Evolutionary conservation across 2,888 invertebrate genomes (phyloP).

Genomic region (Aethes cnicana): DNA sequence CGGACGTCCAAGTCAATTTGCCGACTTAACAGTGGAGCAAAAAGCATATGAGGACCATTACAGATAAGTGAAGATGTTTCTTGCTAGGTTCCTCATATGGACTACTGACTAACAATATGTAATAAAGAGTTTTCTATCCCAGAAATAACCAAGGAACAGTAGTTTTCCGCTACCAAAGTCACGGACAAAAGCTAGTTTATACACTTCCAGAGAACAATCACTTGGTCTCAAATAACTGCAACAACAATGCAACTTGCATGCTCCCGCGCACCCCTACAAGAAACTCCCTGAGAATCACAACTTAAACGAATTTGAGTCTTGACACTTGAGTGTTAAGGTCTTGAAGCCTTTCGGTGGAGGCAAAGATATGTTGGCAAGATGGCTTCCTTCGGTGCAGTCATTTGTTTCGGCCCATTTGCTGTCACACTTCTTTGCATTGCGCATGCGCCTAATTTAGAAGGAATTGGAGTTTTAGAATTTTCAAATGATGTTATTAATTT

Average conservation of each 20-base stretch:
- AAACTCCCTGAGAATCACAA: neutral
- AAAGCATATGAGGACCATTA: too few species aligned
- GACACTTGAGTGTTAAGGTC: neutral
- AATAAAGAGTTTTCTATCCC: neutral
- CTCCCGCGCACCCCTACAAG: slow-evolving; percentile 7
- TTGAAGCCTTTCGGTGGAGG: neutral
- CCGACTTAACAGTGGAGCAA: too few species aligned
- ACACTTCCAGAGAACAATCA: slow-evolving; percentile 20
- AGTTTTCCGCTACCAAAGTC: neutral
- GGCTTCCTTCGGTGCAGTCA: slow-evolving; percentile 17
- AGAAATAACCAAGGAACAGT: too few species aligned
- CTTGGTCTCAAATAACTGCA: slow-evolving; percentile 24
- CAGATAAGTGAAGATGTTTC: too few species aligned
- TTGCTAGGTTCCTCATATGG: too few species aligned
- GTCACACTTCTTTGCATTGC: slow-evolving; percentile 16
- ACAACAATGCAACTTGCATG: slow-evolving; percentile 27
- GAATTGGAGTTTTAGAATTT: neutral
- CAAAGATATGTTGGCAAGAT: neutral
- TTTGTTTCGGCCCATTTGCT: slow-evolving; percentile 35
- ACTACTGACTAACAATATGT: too few species aligned
- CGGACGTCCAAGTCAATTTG: too few species aligned
- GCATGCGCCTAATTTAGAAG: slow-evolving; percentile 9
- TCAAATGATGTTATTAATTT: neutral
- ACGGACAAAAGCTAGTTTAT: slow-evolving; percentile 4
- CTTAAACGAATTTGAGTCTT: neutral